phyloP scores from a whole-genome alignment of 2,113 vertebrate species.

The Columba janthina region DNA sequence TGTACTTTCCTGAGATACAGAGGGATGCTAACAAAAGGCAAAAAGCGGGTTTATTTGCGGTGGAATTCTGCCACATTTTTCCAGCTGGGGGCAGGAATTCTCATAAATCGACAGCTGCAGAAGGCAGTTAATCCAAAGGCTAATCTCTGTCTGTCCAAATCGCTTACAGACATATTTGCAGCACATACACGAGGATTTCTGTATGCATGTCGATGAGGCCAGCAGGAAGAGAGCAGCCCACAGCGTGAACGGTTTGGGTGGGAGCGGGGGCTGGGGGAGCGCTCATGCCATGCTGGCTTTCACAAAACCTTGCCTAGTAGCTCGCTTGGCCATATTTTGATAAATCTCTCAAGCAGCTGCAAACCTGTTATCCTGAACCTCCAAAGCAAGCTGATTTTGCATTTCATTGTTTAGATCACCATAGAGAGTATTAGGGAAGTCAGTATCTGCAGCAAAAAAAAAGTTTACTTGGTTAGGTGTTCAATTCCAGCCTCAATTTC shows the following conservation, averaged over 20 bases:
- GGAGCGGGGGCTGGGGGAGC: background rate
- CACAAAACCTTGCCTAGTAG: background rate
- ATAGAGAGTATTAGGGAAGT: background rate
- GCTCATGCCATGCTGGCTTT: background rate
- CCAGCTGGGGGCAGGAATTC: conserved; percentile 45
- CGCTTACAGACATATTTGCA: conserved; percentile 12
- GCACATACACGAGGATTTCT: background rate
- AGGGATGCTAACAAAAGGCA: conserved; percentile 40
- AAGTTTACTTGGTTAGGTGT: background rate
- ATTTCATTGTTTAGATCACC: background rate
- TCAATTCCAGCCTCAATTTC: background rate
- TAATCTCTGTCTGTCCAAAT: conserved; percentile 62
- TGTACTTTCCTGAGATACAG: background rate
- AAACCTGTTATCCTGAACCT: background rate
- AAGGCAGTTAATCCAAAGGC: conserved; percentile 34
- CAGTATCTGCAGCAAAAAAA: background rate
- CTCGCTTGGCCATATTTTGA: background rate
- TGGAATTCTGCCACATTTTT: conserved; percentile 57
- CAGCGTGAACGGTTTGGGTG: background rate
- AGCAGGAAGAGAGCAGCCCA: background rate
- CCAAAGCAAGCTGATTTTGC: background rate
- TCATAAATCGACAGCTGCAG: conserved; percentile 51
- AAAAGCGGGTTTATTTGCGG: background rate
- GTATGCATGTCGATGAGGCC: background rate
- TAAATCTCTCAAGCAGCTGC: background rate